A percentile compares a stretch with the other conserved stretches of the same genome.
These are phyloP conservation scores for Rhabdomys pumilio DNA, from an alignment of 2,797 vertebrate genomes.

Conservation along the genomic window DNA sequence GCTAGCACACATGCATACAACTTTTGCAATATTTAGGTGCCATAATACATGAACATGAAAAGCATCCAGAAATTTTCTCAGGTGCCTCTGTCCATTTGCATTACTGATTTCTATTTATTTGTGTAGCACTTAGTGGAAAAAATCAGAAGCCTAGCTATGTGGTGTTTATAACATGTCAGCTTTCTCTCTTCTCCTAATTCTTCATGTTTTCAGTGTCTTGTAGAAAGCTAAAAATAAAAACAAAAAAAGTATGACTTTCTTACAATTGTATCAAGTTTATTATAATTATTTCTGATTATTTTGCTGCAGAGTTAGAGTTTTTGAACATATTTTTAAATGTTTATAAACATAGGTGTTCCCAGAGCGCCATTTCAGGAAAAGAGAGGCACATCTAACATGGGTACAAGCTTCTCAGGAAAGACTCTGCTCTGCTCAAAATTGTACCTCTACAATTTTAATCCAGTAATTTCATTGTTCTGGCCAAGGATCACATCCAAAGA, in stretches of 20 bases:
- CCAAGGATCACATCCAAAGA: background rate
- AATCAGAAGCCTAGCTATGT: background rate
- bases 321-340: background rate
- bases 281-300: background rate
- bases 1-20: background rate
- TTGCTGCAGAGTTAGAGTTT: background rate
- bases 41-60: background rate
- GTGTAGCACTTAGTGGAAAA: background rate
- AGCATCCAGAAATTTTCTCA: background rate
- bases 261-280: background rate
- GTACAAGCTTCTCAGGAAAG: background rate
- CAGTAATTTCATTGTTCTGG: background rate
- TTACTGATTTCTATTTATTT: background rate
- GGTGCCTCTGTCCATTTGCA: background rate
- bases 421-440: background rate
- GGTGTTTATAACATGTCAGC: background rate
- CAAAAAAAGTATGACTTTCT: background rate
- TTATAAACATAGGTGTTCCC: background rate
- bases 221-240: constrained; percentile 8
- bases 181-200: background rate
- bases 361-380: background rate
- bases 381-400: background rate
- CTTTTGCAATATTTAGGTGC: background rate
- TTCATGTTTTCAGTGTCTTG: background rate
- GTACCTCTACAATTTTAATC: background rate